Evolutionary conservation across 2,113 vertebrate genomes (phyloP).

Genomic region (Furnarius figulus): DNA sequence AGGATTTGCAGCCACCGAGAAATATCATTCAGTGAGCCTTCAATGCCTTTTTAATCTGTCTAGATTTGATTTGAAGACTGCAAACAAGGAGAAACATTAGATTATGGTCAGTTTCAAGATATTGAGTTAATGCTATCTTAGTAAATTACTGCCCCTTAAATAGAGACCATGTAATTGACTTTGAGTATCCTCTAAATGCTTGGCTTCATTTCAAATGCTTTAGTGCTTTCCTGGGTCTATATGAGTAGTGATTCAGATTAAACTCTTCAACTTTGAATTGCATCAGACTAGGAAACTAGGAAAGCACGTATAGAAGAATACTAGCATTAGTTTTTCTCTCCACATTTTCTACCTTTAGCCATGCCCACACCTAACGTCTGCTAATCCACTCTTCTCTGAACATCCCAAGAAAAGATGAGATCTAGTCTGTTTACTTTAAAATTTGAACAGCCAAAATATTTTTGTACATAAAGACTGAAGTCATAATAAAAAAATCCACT

Average conservation of each 20-base stretch:
- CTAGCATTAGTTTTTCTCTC: not conserved
- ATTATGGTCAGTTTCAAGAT: not conserved
- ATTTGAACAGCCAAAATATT: not conserved
- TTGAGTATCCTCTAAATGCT: not conserved
- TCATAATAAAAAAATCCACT: not conserved
- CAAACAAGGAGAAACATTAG: not conserved
- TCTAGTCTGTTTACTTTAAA: not conserved
- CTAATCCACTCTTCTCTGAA: not conserved
- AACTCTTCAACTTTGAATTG: not conserved
- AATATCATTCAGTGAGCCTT: not conserved
- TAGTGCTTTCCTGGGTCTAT: not conserved
- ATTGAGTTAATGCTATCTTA: not conserved
- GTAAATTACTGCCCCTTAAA: not conserved
- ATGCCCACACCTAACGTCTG: fast-evolving
- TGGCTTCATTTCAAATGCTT: not conserved
- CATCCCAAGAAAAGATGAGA: not conserved
- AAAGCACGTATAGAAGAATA: not conserved
- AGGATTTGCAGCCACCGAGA: not conserved
- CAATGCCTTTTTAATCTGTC: not conserved
- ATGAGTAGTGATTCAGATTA: not conserved
- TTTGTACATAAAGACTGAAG: not conserved
- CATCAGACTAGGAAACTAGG: not conserved
- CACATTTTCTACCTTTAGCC: not conserved
- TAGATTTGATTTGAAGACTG: not conserved
- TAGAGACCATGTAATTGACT: not conserved